Evolutionary conservation across 1,140 invertebrate genomes (phyloP), one percentile per base, ranked within the genome.

Genomic region (Chymomyza costata): DNA sequence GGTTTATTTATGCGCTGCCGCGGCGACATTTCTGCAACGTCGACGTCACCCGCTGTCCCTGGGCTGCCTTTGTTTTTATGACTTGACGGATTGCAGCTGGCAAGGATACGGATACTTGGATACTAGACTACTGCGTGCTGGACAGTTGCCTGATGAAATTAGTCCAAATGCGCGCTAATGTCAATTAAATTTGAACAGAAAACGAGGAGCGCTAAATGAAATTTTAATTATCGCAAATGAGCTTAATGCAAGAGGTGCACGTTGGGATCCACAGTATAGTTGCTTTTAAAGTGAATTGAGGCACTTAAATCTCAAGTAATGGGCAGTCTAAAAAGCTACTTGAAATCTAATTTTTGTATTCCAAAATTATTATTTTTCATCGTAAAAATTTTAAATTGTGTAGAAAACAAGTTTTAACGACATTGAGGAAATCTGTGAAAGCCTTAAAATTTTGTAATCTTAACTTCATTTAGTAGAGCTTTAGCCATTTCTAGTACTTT

Each of bases 201-300:
- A 28, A 71, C 48, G 50, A 59, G 46, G 71, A 52, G 16, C 35
- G 48, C 51, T 38, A 71, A 80, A 78, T 78, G 73, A 67, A 78
- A 80, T 55, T 78, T 80, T 78, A 78, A 78, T 78, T 80, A 78
- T 73, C 73, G 71, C 63, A 78, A 78, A 78, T 78, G 73, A 67
- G 66, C 48, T 46, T 18, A 34, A 47, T 34, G 44, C 2, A 8
- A 18, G 2, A 15, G 8, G 16, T 11, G 17, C 6, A 15, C n/a
- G 14, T 13, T 48, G n/a, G 39, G 13, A 28, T 6, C 5, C 5
- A 28, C 5, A 10, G n/a, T n/a, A n/a, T n/a, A n/a, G n/a, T n/a
- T n/a, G n/a, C n/a, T n/a, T n/a, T n/a, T n/a, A n/a, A n/a, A n/a
- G n/a, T n/a, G n/a, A n/a, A n/a, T n/a, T 8, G 40, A 17, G 30